Evolutionary conservation across 2,797 vertebrate species (phyloP).

Genomic region (Coendou prehensilis): DNA sequence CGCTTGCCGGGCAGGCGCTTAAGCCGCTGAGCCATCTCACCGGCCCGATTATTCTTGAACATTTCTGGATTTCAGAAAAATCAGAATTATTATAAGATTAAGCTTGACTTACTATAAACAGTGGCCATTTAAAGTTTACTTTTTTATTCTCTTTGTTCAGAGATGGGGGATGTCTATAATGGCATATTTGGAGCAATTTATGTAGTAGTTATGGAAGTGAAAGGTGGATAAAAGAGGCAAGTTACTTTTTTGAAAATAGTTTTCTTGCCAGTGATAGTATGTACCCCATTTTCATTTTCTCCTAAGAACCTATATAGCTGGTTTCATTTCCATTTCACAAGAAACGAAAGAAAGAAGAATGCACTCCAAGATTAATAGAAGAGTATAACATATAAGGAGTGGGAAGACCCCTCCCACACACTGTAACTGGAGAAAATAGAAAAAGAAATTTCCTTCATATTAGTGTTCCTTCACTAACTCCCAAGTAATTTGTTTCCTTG

Average conservation of each 20-base stretch:
- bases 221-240: conserved; percentile 31
- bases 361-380: conserved; percentile 71
- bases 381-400: conserved; percentile 73
- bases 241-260: conserved; percentile 62
- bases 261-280: conserved; percentile 52
- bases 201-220: background rate
- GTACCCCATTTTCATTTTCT: conserved; percentile 51
- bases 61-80: conserved; percentile 59
- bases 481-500: conserved; percentile 86
- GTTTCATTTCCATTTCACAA: conserved; percentile 62
- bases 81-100: conserved; percentile 45
- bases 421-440: conserved; percentile 77
- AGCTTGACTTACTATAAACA: conserved; percentile 47
- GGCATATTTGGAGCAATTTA: conserved; percentile 38
- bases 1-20: no score
- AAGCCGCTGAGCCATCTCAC: no score
- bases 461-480: conserved; percentile 81
- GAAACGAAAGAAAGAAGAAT: conserved; percentile 68
- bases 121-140: conserved; percentile 9
- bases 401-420: conserved; percentile 13
- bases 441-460: conserved; percentile 78
- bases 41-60: conserved; percentile 62
- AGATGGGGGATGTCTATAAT: background rate
- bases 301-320: conserved; percentile 50
- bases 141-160: conserved; percentile 25